Evolutionary conservation across 2,113 vertebrate genomes (phyloP).

Genomic region (Tor tambroides): DNA sequence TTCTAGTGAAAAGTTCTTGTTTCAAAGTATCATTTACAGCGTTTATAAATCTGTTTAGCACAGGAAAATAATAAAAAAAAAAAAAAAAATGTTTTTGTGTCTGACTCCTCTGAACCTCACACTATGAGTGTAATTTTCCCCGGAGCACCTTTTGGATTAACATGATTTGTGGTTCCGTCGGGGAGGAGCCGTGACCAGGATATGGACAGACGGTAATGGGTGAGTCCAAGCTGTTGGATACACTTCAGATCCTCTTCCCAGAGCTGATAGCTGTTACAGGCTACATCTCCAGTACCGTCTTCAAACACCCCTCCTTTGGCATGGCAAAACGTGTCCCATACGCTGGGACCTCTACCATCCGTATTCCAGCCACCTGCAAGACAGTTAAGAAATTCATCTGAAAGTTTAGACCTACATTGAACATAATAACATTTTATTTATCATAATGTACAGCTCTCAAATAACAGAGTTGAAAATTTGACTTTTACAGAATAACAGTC

Average conservation of each 20-base stretch:
- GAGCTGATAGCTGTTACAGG: slow-evolving; percentile 93
- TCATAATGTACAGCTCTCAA: background rate
- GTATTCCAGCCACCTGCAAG: slow-evolving; percentile 85
- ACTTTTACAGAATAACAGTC: background rate
- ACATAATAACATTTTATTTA: background rate
- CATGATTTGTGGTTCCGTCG: slow-evolving; percentile 85
- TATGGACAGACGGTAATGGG: slow-evolving; percentile 93
- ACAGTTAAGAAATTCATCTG: background rate
- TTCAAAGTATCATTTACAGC: background rate
- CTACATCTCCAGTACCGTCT: slow-evolving; percentile 87
- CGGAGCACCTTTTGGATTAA: slow-evolving; percentile 91
- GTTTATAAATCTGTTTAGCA: background rate
- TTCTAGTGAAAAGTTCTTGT: background rate
- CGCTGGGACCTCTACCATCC: slow-evolving; percentile 85
- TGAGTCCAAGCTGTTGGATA: slow-evolving; percentile 93
- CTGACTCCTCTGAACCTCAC: background rate
- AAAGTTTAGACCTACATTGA: background rate
- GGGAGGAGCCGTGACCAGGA: slow-evolving; percentile 96
- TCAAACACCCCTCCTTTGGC: slow-evolving; percentile 85
- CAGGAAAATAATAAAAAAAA: no score
- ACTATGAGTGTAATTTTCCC: background rate
- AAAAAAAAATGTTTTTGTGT: background rate
- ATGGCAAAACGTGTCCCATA: slow-evolving; percentile 94
- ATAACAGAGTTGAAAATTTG: background rate
- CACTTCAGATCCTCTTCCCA: slow-evolving; percentile 95